Base-by-base conservation (phyloP, 2,113 vertebrate species). In the Sterrhoptilus dennistouni region DNA sequence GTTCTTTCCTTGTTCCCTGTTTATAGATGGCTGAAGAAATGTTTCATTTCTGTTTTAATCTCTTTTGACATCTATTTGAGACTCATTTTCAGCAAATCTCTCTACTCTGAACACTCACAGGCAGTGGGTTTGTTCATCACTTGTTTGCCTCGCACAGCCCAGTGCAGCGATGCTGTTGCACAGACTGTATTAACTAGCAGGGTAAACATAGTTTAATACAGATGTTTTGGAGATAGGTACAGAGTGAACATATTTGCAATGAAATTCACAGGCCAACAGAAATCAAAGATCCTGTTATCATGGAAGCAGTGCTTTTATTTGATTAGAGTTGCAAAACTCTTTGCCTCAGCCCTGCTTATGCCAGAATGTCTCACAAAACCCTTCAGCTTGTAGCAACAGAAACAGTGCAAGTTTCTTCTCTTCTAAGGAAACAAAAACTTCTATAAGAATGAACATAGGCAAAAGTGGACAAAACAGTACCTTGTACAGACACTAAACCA, bases 271-370 rank as follows among this genome's bases (percentile, higher is more conserved):
- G 83, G 61, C 90, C 44, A 93, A 93, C 36, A 83, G 75, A 90
- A 95, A 95, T 93, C 88, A 86, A 92, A 94, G 92, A 87, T 69
- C 66, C 80, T 69, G 24, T 82, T 91, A 49, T 69, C 87, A 91
- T 71, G 59, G 66, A 92, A 95, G 78, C 70, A 92, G 50, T 29
- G 66, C 65, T 95, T 96, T 85, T 85, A 96, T 90, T 82, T 86
- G 87, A 95, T 95, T 83, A 92, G 60, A 87, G 70, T 29, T 11
- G 1, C 81, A 93, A 93, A 97, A 65, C 8, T 27, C 79, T 23
- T 93, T 93, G 63, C 42, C 77, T 96, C 95, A 94, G 87, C 71
- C 79, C 53, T 35, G 70, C 2, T 3, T 24, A 49, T 77, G 90
- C 66, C 82, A 91, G 84, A 94, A 64, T 1, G 7, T 49, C 44